Evolutionary conservation across 2,113 vertebrate species (phyloP).

Genomic region (Lophochroa leadbeateri): DNA sequence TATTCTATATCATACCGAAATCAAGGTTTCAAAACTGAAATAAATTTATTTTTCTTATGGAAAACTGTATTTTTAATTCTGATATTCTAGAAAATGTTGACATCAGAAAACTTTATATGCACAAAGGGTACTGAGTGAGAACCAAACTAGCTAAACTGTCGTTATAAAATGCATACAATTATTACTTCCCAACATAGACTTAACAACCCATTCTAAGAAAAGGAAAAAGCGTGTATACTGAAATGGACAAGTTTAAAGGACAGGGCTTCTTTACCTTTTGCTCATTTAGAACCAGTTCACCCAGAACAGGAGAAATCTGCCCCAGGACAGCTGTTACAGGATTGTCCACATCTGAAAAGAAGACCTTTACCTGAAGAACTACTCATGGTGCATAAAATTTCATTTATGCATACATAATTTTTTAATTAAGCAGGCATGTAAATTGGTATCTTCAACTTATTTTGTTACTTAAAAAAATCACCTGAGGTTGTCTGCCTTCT

Average conservation of each 20-base stretch:
- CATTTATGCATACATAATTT: not conserved
- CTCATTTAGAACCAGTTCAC: constrained; percentile 55
- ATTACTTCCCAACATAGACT: not conserved
- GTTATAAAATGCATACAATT: not conserved
- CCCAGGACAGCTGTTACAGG: constrained; percentile 41
- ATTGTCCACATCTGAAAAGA: constrained; percentile 55
- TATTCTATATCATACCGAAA: not conserved
- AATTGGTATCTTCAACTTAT: not conserved
- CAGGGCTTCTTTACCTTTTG: constrained; percentile 58
- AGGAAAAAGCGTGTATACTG: not conserved
- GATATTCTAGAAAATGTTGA: not conserved
- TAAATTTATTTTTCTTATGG: not conserved
- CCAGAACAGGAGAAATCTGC: constrained; percentile 54
- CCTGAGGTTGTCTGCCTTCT: not conserved
- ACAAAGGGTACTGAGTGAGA: not conserved
- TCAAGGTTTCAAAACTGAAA: not conserved
- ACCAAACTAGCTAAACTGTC: not conserved
- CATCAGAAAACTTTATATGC: not conserved
- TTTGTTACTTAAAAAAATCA: not conserved
- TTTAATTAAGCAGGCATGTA: not conserved
- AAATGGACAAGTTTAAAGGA: not conserved
- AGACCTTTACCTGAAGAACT: not conserved
- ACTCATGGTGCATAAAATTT: not conserved
- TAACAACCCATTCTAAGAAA: not conserved
- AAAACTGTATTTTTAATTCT: not conserved